These are phyloP conservation scores for Eilema caniola DNA, from an alignment of 2,888 invertebrate species.

Conservation along the genomic window DNA sequence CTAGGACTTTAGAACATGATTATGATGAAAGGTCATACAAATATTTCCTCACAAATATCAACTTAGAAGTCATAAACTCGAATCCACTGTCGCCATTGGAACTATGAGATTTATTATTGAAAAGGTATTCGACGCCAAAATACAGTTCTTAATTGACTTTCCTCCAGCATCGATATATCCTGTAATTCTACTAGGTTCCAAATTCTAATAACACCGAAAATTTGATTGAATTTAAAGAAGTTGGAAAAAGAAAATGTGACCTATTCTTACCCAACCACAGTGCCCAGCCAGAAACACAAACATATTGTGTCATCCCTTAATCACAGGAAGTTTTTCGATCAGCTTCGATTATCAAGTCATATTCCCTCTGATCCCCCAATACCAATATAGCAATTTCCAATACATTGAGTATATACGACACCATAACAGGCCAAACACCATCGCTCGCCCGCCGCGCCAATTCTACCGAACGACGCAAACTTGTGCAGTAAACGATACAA, in stretches of 20 bases:
- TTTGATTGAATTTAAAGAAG: not conserved
- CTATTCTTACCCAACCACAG: not conserved
- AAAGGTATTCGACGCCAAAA: not conserved
- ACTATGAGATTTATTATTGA: too few relatives aligned
- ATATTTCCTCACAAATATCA: not conserved
- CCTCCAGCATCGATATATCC: not conserved
- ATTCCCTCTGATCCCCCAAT: conserved; percentile 29
- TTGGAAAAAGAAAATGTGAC: not conserved
- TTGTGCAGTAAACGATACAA: conserved; percentile 42
- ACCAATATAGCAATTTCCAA: conserved; percentile 46
- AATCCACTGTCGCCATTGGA: not conserved
- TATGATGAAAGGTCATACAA: not conserved
- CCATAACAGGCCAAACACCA: conserved; percentile 28
- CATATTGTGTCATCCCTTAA: conserved; percentile 21
- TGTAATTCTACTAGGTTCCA: too few relatives aligned
- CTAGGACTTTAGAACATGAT: too few relatives aligned
- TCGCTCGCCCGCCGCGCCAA: conserved; percentile 36
- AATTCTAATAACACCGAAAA: not conserved
- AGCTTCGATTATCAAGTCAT: conserved; percentile 42
- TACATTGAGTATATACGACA: conserved; percentile 35
- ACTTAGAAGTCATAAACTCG: not conserved
- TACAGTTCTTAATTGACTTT: not conserved
- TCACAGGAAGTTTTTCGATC: conserved; percentile 36
- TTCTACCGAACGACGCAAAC: conserved; percentile 35
- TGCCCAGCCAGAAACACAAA: not conserved